Percentiles rank a stretch among this genome's conserved stretches.
Evolutionary conservation across 2,113 vertebrate species (phyloP).

Genomic region (Leptodactylus fuscus): DNA sequence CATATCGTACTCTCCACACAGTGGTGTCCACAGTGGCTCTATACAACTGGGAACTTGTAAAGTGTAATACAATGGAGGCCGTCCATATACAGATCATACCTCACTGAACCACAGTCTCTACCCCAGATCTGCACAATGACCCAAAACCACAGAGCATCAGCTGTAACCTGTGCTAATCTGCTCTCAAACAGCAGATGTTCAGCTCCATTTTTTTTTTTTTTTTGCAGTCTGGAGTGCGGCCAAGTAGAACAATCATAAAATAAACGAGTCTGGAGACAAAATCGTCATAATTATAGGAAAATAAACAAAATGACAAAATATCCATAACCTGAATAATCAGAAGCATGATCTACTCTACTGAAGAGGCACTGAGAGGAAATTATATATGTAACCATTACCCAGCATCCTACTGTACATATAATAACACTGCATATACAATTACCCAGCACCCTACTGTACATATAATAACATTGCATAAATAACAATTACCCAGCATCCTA

Average conservation of each 20-base stretch:
- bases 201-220: not conserved
- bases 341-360: not conserved
- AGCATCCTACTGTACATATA: not conserved
- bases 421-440: too few species aligned
- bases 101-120: not conserved
- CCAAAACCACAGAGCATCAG: constrained; percentile 20
- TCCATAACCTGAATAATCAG: not conserved
- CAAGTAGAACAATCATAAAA: constrained; percentile 45
- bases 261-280: not conserved
- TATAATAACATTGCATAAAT: too few species aligned
- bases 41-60: too few species aligned
- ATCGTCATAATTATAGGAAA: constrained; percentile 32
- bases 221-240: constrained; percentile 1
- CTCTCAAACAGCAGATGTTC: constrained; percentile 46
- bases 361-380: not conserved
- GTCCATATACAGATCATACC: too few species aligned
- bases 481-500: too few species aligned
- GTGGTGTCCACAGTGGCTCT: too few species aligned
- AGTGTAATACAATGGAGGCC: too few species aligned
- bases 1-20: too few species aligned
- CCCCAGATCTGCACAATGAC: constrained; percentile 5
- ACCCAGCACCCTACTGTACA: too few species aligned
- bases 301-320: not conserved
- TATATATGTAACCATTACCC: not conserved
- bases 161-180: constrained; percentile 48